Evolutionary conservation across 1,140 invertebrate species (phyloP).

Genomic region (Lysiphlebus fabarum): DNA sequence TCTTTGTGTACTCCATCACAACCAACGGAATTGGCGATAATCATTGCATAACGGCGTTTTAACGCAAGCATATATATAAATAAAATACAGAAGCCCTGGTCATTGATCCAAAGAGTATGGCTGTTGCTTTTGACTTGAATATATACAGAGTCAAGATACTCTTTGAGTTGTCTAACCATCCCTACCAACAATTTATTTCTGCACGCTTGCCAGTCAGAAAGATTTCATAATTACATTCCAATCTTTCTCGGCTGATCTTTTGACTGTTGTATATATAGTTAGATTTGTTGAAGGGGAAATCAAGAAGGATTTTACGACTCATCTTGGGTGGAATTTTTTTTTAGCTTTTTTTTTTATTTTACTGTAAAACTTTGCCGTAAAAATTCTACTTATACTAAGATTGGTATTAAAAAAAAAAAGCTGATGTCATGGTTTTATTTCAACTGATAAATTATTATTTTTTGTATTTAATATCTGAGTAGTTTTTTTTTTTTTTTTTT

Average conservation of each 20-base stretch:
- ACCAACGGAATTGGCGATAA: slow-evolving; percentile 26
- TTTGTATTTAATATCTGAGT: too few relatives aligned
- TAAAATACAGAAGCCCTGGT: slow-evolving; percentile 26
- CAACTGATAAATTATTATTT: too few relatives aligned
- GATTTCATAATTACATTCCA: slow-evolving; percentile 37
- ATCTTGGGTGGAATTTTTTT: too few relatives aligned
- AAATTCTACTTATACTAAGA: too few relatives aligned
- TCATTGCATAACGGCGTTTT: slow-evolving; percentile 28
- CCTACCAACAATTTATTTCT: background rate
- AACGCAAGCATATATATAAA: slow-evolving; percentile 14
- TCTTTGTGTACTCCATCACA: slow-evolving; percentile 5
- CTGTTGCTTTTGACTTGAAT: background rate
- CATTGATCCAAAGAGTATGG: slow-evolving; percentile 32
- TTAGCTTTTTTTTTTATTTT: too few relatives aligned
- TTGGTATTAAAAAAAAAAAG: too few relatives aligned
- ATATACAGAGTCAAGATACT: too few relatives aligned
- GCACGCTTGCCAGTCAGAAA: slow-evolving; percentile 15
- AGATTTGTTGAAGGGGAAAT: background rate
- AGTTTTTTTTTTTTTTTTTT: too few relatives aligned
- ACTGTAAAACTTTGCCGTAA: too few relatives aligned
- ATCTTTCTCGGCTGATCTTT: slow-evolving; percentile 20
- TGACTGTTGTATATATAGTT: background rate
- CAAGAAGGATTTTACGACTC: too few relatives aligned
- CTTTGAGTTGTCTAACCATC: background rate
- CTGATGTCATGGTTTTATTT: too few relatives aligned